Conservation (phyloP, 2,113 vertebrate genomes). For the Hyperopisus bebe region DNA sequence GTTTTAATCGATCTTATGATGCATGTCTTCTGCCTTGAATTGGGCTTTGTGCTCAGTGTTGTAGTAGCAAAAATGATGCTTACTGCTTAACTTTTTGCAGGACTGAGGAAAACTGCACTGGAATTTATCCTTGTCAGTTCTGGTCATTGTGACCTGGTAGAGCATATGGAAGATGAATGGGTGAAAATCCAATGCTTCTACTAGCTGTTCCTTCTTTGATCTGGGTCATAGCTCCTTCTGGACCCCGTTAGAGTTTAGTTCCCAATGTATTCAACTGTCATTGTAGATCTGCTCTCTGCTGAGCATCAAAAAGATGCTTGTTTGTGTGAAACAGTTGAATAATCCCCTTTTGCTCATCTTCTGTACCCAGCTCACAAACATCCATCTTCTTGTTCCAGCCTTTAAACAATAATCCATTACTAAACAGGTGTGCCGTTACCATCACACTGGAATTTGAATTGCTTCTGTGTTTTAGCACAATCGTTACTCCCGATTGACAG, state of each 20-base stretch:
- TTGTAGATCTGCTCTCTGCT: not conserved
- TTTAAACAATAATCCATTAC: not conserved
- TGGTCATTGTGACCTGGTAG: not conserved
- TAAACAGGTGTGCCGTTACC: not conserved
- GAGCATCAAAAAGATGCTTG: not conserved
- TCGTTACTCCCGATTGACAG: not conserved
- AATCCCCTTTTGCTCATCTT: not conserved
- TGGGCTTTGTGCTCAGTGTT: not conserved
- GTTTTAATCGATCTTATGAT: not conserved
- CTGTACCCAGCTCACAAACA: not conserved
- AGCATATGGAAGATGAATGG: not conserved
- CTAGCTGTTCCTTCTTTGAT: not conserved
- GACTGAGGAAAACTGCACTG: not conserved
- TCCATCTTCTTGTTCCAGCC: not conserved
- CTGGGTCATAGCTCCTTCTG: not conserved
- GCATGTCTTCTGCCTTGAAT: not conserved
- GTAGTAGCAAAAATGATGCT: not conserved
- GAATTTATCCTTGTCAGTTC: not conserved
- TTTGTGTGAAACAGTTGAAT: not conserved
- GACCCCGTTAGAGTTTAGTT: not conserved
- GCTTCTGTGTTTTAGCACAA: not conserved
- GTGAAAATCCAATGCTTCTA: not conserved
- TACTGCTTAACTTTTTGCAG: not conserved
- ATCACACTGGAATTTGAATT: not conserved
- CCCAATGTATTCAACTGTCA: not conserved